A percentile compares a stretch with the other conserved stretches of the same genome.
Evolutionary conservation across 2,888 invertebrate genomes (phyloP).

Genomic region (Germaria angustata): DNA sequence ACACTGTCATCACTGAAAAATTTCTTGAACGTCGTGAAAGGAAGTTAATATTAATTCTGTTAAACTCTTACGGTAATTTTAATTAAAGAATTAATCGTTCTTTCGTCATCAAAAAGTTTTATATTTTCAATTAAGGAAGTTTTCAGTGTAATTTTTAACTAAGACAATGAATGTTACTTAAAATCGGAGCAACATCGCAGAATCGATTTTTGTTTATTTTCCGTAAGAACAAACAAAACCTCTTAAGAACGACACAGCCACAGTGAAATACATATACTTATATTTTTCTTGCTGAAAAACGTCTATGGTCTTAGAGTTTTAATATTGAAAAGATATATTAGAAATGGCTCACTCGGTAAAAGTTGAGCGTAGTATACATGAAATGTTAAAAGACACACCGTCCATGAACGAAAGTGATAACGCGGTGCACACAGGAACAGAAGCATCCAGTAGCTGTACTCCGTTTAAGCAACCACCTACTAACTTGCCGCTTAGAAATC

Average conservation of each 20-base stretch:
- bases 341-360: conserved; percentile 75
- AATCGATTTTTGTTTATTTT: conserved; percentile 60
- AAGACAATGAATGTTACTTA: neutral
- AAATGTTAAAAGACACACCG: conserved; percentile 92
- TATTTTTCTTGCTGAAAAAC: neutral
- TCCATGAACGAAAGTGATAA: conserved; percentile 88
- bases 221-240: neutral
- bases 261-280: neutral
- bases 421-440: conserved; percentile 87
- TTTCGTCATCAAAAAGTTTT: neutral
- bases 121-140: neutral
- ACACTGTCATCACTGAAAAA: conserved; percentile 35
- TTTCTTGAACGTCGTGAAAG: conserved; percentile 15
- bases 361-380: conserved; percentile 84
- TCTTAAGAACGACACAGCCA: neutral
- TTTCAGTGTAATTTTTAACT: neutral
- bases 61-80: conserved; percentile 25
- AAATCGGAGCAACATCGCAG: neutral
- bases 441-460: conserved; percentile 80
- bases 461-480: conserved; percentile 84
- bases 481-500: conserved; percentile 86
- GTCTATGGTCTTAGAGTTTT: neutral
- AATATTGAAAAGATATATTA: neutral
- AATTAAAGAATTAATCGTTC: neutral
- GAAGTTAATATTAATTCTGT: neutral